Evolutionary conservation across 2,888 invertebrate species (phyloP), one percentile per base, ranked within the genome.

Genomic region (Hypolimnas misippus): DNA sequence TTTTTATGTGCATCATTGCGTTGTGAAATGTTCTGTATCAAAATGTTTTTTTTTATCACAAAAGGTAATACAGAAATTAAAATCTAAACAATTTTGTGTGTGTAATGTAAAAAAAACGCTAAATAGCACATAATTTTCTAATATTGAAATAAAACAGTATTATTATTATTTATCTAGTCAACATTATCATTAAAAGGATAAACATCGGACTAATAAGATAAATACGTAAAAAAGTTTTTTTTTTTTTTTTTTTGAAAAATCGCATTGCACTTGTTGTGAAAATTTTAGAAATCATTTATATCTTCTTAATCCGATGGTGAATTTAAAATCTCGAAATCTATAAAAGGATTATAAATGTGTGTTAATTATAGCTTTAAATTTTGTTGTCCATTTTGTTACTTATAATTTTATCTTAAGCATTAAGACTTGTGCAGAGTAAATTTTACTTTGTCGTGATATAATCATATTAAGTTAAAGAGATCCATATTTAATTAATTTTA

Each of bases 351-450:
- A 3, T 40, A 54, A 25, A 35, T 12, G 21, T 53, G 53, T 60
- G 35, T 60, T 60, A 60, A 54, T 60, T 54, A 35, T 54, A 60
- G 53, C 38, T 60, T 50, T 50, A 42, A 29, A 1, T 40, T 31
- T 35, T 19, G 42, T 49, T 31, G 31, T n/a, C 49, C 55, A 49
- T 46, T 54, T 53, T 55, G 38, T 57, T 53, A 51, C 38, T 57
- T 53, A 49, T 29, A 31, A 46, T 46, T 46, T 33, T 61, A 51
- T 56, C 31, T 56, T 51, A 51, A 56, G 40, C 16, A 42, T 53
- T 49, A 29, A 49, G 49, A 49, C 29, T 29, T 49, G 29, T 49
- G 6, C 52, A 59, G 51, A 52, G 52, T 59, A 33, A 52, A n/a
- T 42, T 33, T 38, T 46, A 21, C 12, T 46, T 46, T 46, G 19